phyloP scores from a whole-genome alignment of 2,888 invertebrate species.

The Agonopterix heracliana region DNA sequence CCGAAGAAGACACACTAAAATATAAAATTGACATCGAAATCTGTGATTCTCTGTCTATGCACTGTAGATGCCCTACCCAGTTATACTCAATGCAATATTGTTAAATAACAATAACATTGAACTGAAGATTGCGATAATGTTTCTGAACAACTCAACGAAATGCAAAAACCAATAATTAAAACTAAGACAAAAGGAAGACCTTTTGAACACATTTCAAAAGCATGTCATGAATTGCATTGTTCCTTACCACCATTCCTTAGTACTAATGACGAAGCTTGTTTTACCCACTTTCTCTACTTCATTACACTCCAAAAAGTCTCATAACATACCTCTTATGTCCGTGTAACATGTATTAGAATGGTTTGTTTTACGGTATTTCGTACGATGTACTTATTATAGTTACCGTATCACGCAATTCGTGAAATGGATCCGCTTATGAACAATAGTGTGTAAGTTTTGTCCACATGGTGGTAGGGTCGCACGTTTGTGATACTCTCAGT shows the following conservation, averaged over 20 bases:
- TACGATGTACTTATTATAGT: slow-evolving; percentile 12
- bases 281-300: slow-evolving; percentile 37
- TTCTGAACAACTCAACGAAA: slow-evolving; percentile 18
- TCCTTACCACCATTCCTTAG: slow-evolving; percentile 5
- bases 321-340: no score
- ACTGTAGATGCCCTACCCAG: no score
- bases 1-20: no score
- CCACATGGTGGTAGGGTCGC: slow-evolving; percentile 22
- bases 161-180: slow-evolving; percentile 42
- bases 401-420: slow-evolving; percentile 35
- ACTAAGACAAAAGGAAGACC: slow-evolving; percentile 4
- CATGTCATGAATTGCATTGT: slow-evolving; percentile 1
- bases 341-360: no score
- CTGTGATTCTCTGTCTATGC: no score
- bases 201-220: neutral
- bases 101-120: no score
- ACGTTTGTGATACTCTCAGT: slow-evolving; percentile 27
- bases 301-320: no score
- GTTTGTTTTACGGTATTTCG: no score
- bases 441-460: slow-evolving; percentile 36
- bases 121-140: no score
- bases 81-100: no score
- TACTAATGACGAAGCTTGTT: slow-evolving; percentile 32
- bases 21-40: no score
- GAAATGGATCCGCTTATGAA: slow-evolving; percentile 24